A percentile compares a stretch with the other conserved stretches of the same genome.
Evolutionary conservation across 1,140 invertebrate genomes (phyloP).

Genomic region (Phymastichus coffea): DNA sequence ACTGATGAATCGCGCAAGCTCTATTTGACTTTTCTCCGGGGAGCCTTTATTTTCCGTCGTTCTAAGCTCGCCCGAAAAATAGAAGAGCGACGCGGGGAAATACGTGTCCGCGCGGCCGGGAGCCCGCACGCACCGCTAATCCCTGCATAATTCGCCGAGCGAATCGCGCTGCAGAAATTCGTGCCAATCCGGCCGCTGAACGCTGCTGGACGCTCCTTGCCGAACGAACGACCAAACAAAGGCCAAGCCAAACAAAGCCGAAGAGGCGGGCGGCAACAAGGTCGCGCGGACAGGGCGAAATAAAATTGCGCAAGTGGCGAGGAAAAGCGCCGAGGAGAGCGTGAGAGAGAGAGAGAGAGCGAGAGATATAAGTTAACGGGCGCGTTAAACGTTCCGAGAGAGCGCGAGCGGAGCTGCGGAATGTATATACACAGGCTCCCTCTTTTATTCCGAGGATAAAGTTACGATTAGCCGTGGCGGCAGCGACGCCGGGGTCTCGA

Average conservation of each 20-base stretch:
- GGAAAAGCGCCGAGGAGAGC: too few relatives aligned
- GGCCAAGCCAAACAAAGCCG: too few relatives aligned
- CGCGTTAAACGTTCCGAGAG: slow-evolving; percentile 24
- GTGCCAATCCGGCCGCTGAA: too few relatives aligned
- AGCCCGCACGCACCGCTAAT: too few relatives aligned
- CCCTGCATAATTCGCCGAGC: too few relatives aligned
- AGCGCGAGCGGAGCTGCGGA: background rate
- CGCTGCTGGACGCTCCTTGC: too few relatives aligned
- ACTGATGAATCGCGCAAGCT: slow-evolving; percentile 18
- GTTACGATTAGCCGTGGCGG: slow-evolving; percentile 13
- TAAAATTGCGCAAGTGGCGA: too few relatives aligned
- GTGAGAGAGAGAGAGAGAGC: background rate
- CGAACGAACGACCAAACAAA: too few relatives aligned
- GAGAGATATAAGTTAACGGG: background rate
- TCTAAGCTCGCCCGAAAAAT: background rate
- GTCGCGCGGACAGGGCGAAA: background rate
- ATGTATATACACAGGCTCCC: background rate
- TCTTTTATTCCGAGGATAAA: slow-evolving; percentile 25
- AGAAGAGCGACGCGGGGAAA: background rate
- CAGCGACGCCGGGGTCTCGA: background rate
- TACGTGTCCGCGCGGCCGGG: background rate
- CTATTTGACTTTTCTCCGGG: slow-evolving; percentile 20
- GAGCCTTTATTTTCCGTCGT: slow-evolving; percentile 19
- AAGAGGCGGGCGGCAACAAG: background rate
- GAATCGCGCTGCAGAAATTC: too few relatives aligned